Conservation (phyloP, 2,113 vertebrate genomes). For the Crotalus helleri region DNA sequence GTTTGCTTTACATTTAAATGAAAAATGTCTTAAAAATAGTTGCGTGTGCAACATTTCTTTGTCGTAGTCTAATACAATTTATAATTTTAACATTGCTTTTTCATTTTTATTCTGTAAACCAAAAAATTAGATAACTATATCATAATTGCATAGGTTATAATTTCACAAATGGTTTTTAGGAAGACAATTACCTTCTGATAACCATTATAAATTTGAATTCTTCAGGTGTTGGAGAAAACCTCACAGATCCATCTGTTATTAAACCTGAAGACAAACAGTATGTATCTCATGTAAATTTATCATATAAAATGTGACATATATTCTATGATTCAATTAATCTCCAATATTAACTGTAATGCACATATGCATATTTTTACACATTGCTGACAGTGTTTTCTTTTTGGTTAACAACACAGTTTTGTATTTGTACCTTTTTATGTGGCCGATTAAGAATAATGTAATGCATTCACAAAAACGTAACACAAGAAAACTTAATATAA, state of each 20-base stretch:
- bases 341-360: background rate
- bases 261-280: conserved; percentile 88
- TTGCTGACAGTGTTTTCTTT: background rate
- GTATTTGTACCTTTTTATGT: background rate
- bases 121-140: conserved; percentile 12
- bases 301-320: conserved; percentile 13
- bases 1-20: background rate
- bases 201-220: conserved; percentile 52
- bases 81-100: conserved; percentile 1
- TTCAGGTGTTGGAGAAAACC: conserved; percentile 87
- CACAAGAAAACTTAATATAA: background rate
- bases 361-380: background rate
- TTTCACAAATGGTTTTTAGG: conserved; percentile 47
- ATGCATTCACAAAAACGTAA: background rate
- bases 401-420: background rate
- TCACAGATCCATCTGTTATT: conserved; percentile 95
- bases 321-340: conserved; percentile 1
- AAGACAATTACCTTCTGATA: conserved; percentile 41
- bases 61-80: background rate
- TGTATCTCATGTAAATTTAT: conserved; percentile 54
- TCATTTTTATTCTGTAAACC: background rate
- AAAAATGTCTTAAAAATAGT: background rate
- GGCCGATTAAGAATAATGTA: background rate
- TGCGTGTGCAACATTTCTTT: background rate
- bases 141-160: conserved; percentile 30